Conservation (phyloP, 2,888 invertebrate genomes). For the Andrena haemorrhoa region DNA sequence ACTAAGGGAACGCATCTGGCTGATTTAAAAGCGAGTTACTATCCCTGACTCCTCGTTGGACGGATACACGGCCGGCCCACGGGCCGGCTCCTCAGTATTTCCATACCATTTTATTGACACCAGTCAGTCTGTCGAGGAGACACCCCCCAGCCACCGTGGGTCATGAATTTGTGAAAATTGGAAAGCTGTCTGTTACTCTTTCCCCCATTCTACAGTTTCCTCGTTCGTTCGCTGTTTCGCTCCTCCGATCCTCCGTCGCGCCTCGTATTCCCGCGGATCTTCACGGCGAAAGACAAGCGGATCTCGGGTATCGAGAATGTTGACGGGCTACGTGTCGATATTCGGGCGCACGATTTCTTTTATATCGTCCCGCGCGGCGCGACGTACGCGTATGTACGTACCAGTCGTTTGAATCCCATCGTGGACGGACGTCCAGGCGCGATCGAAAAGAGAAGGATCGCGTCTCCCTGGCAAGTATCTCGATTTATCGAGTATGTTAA, state of each 20-base stretch:
- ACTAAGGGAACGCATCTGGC: slow-evolving; percentile 1
- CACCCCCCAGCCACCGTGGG: slow-evolving; percentile 47
- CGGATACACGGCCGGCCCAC: slow-evolving; percentile 3
- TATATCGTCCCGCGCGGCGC: neutral
- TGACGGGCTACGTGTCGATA: slow-evolving; percentile 56
- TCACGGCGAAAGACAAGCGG: slow-evolving; percentile 39
- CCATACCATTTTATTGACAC: slow-evolving; percentile 72
- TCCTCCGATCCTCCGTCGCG: neutral
- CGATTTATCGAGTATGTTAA: slow-evolving; percentile 5
- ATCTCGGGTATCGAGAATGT: slow-evolving; percentile 51
- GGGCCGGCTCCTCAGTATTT: slow-evolving; percentile 30
- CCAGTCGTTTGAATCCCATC: slow-evolving; percentile 22
- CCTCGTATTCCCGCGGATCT: slow-evolving; percentile 14
- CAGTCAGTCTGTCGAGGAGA: slow-evolving; percentile 58
- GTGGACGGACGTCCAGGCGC: neutral
- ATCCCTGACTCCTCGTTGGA: slow-evolving; percentile 37
- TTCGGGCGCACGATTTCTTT: slow-evolving; percentile 35
- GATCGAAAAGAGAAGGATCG: neutral
- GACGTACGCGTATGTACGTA: neutral
- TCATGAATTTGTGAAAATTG: slow-evolving; percentile 73
- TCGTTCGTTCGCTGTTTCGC: slow-evolving; percentile 6
- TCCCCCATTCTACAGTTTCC: slow-evolving; percentile 40
- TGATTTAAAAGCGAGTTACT: slow-evolving; percentile 49
- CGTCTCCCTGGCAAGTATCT: neutral
- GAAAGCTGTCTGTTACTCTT: slow-evolving; percentile 70